phyloP scores from a whole-genome alignment of 2,797 vertebrate species.

The Cyprinodon diabolis region DNA sequence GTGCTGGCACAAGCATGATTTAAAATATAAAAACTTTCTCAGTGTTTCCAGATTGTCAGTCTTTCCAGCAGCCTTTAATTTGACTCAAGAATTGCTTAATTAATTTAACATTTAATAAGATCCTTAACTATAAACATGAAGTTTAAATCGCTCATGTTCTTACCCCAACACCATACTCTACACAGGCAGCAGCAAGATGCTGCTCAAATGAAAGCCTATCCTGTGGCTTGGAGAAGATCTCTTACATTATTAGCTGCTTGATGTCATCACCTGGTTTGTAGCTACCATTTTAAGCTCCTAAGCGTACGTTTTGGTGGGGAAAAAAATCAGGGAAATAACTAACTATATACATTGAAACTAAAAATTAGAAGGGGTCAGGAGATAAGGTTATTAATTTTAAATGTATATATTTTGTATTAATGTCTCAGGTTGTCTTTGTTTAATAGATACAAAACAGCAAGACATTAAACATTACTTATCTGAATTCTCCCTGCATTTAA shows the following conservation, averaged over 20 bases:
- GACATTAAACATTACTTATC: conserved; percentile 61
- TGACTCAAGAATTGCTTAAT: background rate
- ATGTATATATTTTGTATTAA: conserved; percentile 11
- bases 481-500: conserved; percentile 62
- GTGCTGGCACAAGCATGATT: background rate
- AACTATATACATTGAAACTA: background rate
- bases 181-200: background rate
- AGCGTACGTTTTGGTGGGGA: background rate
- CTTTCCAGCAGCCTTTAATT: background rate
- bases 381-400: conserved; percentile 7
- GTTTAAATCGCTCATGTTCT: background rate
- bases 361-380: conserved; percentile 23
- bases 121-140: background rate
- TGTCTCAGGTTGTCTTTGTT: conserved; percentile 11
- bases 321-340: background rate
- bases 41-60: background rate
- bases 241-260: background rate
- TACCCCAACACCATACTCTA: background rate
- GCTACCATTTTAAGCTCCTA: background rate
- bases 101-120: background rate
- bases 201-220: background rate
- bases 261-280: background rate
- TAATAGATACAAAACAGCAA: conserved; percentile 2
- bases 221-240: background rate
- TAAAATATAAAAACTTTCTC: background rate